Conservation (phyloP, 2,113 vertebrate genomes). For the Australoheros scitulus region DNA sequence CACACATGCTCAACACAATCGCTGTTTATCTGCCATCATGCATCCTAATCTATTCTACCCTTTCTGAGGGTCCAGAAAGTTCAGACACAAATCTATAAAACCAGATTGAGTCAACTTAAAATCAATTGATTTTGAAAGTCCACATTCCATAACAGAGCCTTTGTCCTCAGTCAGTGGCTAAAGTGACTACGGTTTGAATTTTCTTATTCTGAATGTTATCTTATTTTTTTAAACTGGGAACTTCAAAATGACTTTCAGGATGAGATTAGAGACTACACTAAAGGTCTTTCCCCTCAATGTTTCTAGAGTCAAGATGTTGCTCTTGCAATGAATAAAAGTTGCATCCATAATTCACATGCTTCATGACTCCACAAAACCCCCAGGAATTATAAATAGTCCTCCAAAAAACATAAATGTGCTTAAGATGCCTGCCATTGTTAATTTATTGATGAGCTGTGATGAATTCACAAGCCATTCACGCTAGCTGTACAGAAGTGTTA, state of each 20-base stretch:
- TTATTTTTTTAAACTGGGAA: neutral
- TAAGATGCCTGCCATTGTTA: neutral
- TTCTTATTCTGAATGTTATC: neutral
- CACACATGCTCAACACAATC: constrained; percentile 1
- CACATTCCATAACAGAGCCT: neutral
- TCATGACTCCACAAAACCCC: neutral
- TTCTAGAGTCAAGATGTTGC: neutral
- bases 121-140: constrained; percentile 12
- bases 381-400: neutral
- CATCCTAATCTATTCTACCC: constrained; percentile 23
- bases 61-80: constrained; percentile 9
- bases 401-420: neutral
- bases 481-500: neutral
- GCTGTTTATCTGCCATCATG: constrained; percentile 21
- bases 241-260: neutral
- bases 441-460: neutral
- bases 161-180: neutral
- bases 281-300: neutral
- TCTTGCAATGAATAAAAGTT: neutral
- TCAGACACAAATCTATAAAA: constrained; percentile 17
- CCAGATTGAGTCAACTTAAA: constrained; percentile 14
- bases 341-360: neutral
- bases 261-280: neutral
- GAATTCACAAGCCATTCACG: neutral
- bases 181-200: neutral